A percentile compares a stretch with the other conserved stretches of the same genome.
Conservation (phyloP, 1,140 invertebrate species). For the Chironomus striatipennis region DNA sequence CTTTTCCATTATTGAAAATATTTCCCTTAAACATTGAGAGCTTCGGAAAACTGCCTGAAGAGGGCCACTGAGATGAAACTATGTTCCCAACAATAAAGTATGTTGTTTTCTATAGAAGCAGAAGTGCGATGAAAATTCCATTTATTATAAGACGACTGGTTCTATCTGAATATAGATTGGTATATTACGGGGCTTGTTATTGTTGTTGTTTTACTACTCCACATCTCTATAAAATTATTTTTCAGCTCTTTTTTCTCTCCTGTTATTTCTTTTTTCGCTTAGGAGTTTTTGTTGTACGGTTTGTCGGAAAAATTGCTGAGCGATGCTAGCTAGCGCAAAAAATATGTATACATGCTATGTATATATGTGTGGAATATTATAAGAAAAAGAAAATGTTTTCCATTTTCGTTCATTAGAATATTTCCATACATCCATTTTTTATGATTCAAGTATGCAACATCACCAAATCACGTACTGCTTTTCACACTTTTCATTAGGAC, state of each 20-base stretch:
- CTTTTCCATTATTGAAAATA: conserved; percentile 6
- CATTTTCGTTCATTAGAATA: conserved; percentile 21
- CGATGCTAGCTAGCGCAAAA: background rate
- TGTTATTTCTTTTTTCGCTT: conserved; percentile 16
- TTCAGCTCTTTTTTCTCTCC: conserved; percentile 21
- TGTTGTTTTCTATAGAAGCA: background rate
- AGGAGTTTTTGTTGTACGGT: background rate
- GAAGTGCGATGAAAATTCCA: background rate
- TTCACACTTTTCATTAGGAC: no score
- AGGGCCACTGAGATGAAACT: background rate
- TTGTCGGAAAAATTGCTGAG: conserved; percentile 19
- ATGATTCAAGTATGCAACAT: background rate
- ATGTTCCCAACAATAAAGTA: background rate
- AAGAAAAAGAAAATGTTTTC: conserved; percentile 10
- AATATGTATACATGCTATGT: background rate
- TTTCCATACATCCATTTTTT: conserved; percentile 15
- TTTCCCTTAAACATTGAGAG: background rate
- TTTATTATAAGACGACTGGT: background rate
- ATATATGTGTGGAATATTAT: background rate
- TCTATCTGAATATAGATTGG: conserved; percentile 19
- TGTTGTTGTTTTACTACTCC: conserved; percentile 21
- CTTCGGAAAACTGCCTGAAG: background rate
- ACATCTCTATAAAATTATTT: conserved; percentile 24
- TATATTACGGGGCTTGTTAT: conserved; percentile 22
- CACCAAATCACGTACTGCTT: background rate